A percentile compares a stretch with the other conserved stretches of the same genome.
phyloP scores from a whole-genome alignment of 2,888 invertebrate genomes.

The Torymus texanus region DNA sequence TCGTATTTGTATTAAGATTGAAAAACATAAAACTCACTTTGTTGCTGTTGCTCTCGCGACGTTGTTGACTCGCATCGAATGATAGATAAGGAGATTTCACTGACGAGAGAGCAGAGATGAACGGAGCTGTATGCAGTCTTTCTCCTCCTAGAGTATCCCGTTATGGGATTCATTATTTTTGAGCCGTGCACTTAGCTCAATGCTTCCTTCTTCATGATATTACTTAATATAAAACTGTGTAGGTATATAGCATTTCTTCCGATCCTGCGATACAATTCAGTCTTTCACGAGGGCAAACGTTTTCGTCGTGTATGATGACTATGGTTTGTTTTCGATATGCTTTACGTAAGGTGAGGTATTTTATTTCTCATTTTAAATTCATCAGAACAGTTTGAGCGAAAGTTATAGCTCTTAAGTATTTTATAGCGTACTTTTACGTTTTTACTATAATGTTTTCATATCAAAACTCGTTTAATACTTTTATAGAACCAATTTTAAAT shows the following conservation, averaged over 20 bases:
- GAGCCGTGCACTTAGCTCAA: background rate
- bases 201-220: constrained; percentile 31
- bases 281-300: background rate
- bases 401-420: too few species aligned
- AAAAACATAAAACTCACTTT: too few species aligned
- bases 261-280: constrained; percentile 30
- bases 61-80: background rate
- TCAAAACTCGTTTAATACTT: too few species aligned
- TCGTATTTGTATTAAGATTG: too few species aligned
- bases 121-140: background rate
- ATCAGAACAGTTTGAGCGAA: too few species aligned
- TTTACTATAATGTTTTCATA: too few species aligned
- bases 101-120: constrained; percentile 42
- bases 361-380: background rate
- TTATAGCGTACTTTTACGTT: too few species aligned
- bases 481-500: too few species aligned
- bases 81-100: constrained; percentile 46
- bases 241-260: constrained; percentile 1
- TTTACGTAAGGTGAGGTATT: background rate
- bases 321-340: background rate
- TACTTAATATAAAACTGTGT: constrained; percentile 30
- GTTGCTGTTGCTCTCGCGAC: background rate
- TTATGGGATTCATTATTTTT: constrained; percentile 47
- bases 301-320: background rate
- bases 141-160: constrained; percentile 1